These are phyloP conservation scores for Corydoras maculifer DNA, from an alignment of 2,113 vertebrate genomes.

Conservation along the genomic window DNA sequence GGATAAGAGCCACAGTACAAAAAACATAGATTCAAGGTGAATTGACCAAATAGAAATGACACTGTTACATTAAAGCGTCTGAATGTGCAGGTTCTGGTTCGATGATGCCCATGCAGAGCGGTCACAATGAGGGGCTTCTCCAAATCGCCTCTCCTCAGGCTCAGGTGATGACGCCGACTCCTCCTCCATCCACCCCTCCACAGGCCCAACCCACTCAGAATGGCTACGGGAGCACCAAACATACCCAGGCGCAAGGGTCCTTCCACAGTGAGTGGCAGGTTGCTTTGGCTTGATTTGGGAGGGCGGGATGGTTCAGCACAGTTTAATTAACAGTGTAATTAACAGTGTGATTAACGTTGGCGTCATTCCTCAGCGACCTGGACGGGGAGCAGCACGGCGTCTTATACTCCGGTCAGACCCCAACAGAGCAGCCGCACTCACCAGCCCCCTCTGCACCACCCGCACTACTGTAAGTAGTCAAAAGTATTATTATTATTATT, in stretches of 20 bases:
- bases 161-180: slow-evolving; percentile 55
- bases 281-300: too few relatives aligned
- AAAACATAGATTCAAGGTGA: too few relatives aligned
- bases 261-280: slow-evolving; percentile 59
- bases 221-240: slow-evolving; percentile 45
- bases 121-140: slow-evolving; percentile 55
- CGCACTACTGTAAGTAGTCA: slow-evolving; percentile 58
- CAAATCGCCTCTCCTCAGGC: slow-evolving; percentile 58
- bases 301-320: too few relatives aligned
- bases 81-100: slow-evolving; percentile 50
- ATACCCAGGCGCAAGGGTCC: slow-evolving; percentile 45
- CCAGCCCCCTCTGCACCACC: slow-evolving; percentile 63
- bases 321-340: too few relatives aligned
- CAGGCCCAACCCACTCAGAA: slow-evolving; percentile 53
- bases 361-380: slow-evolving; percentile 55
- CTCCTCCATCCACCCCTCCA: slow-evolving; percentile 50
- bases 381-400: slow-evolving; percentile 66
- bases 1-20: too few relatives aligned
- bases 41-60: too few relatives aligned
- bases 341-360: too few relatives aligned
- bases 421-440: slow-evolving; percentile 63
- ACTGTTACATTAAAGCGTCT: too few relatives aligned
- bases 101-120: slow-evolving; percentile 59
- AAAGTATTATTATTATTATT: neutral
- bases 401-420: slow-evolving; percentile 62